Conservation (phyloP, 2,797 vertebrate species). For the Dermochelys coriacea region DNA sequence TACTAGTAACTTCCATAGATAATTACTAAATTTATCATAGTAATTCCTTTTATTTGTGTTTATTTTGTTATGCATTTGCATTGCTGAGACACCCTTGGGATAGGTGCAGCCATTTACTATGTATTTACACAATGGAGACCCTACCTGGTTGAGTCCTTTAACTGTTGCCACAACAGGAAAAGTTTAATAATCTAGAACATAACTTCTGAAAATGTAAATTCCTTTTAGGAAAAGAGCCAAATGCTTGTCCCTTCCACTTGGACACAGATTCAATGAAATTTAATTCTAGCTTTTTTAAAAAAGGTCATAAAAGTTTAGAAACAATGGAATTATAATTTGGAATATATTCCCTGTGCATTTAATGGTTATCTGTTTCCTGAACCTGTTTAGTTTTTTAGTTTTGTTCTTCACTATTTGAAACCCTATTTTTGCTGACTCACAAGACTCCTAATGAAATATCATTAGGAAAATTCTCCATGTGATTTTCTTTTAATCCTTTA, state of each 20-base stretch:
- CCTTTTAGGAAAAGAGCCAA: neutral
- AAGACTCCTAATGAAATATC: neutral
- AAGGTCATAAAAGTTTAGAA: neutral
- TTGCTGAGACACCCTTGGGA: neutral
- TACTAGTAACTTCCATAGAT: conserved; percentile 20
- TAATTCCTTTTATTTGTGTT: conserved; percentile 23
- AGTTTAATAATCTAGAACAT: neutral
- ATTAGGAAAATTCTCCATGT: neutral
- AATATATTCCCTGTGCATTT: neutral
- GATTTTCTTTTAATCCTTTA: neutral
- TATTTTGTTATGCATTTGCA: conserved; percentile 25
- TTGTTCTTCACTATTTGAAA: neutral
- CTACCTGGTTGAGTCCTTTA: neutral
- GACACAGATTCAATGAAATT: neutral
- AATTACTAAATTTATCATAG: conserved; percentile 4
- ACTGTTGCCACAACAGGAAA: neutral
- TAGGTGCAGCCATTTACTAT: neutral
- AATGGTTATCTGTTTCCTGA: neutral
- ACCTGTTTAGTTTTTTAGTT: neutral
- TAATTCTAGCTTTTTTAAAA: neutral
- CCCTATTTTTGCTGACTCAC: neutral
- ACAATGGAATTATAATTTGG: neutral
- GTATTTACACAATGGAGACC: neutral
- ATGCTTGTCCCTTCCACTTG: neutral
- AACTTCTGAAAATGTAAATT: neutral